These are phyloP conservation scores for Lindbergichthys nudifrons DNA, from an alignment of 2,797 vertebrate genomes.

Conservation along the genomic window DNA sequence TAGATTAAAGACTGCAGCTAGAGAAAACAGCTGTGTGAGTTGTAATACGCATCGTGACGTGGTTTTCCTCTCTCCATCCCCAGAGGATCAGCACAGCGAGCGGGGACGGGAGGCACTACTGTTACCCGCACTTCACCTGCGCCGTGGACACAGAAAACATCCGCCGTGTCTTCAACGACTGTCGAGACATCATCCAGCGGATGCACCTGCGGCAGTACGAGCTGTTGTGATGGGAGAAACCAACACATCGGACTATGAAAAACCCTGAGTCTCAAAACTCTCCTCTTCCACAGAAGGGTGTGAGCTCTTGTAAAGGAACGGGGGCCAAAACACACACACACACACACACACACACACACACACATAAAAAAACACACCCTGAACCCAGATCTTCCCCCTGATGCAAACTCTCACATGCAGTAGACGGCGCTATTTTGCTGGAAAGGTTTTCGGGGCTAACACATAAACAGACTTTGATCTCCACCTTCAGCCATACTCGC, in stretches of 20 bases:
- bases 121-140: constrained; percentile 98
- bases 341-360: constrained; percentile 19
- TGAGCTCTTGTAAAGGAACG: constrained; percentile 55
- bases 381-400: constrained; percentile 54
- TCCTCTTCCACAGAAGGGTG: constrained; percentile 60
- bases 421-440: constrained; percentile 49
- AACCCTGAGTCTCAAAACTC: constrained; percentile 65
- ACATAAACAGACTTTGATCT: constrained; percentile 34
- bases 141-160: constrained; percentile 99
- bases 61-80: neutral
- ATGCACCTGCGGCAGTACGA: constrained; percentile 99
- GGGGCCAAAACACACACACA: constrained; percentile 47
- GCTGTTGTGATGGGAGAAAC: constrained; percentile 85
- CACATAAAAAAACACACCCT: constrained; percentile 43
- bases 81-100: constrained; percentile 99
- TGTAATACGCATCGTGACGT: neutral
- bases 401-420: constrained; percentile 54
- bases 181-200: constrained; percentile 99
- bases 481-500: constrained; percentile 48
- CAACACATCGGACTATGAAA: constrained; percentile 54
- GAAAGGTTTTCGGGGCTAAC: constrained; percentile 36
- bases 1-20: neutral
- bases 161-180: constrained; percentile 98
- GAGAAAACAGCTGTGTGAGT: neutral
- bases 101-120: constrained; percentile 97